Conservation (phyloP, 2,888 invertebrate species). For the Drosophila siamana region DNA sequence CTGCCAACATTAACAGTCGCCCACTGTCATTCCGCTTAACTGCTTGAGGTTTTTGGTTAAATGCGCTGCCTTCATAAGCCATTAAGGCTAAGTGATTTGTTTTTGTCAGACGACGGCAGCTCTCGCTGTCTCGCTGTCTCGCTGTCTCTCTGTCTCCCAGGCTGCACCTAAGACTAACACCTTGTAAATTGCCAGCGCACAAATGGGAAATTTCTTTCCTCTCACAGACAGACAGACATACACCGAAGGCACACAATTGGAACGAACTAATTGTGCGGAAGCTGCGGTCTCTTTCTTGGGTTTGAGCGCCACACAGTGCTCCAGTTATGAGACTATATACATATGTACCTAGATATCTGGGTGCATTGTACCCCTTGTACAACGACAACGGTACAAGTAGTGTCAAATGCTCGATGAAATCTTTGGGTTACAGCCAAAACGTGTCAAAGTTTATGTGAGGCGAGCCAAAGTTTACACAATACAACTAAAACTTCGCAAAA, state of each 20-base stretch:
- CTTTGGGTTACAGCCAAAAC: slow-evolving; percentile 33
- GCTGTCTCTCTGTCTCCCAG: background rate
- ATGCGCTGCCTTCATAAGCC: slow-evolving; percentile 81
- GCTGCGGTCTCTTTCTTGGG: slow-evolving; percentile 54
- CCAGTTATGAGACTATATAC: slow-evolving; percentile 51
- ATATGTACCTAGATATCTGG: slow-evolving; percentile 14
- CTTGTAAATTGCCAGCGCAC: slow-evolving; percentile 70
- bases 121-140: background rate
- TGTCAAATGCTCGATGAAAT: slow-evolving; percentile 65
- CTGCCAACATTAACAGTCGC: slow-evolving; percentile 26
- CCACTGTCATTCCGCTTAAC: slow-evolving; percentile 63
- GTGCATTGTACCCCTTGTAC: slow-evolving; percentile 19
- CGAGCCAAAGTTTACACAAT: slow-evolving; percentile 69
- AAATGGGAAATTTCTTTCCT: slow-evolving; percentile 27
- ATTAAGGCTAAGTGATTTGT: slow-evolving; percentile 84
- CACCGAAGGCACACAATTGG: slow-evolving; percentile 49
- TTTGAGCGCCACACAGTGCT: slow-evolving; percentile 46
- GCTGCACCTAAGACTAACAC: slow-evolving; percentile 64
- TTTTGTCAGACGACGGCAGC: slow-evolving; percentile 64
- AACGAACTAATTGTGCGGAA: slow-evolving; percentile 79
- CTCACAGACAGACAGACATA: slow-evolving; percentile 16
- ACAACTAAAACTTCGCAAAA: slow-evolving; percentile 61
- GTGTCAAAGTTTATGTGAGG: slow-evolving; percentile 70
- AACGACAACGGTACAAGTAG: slow-evolving; percentile 34
- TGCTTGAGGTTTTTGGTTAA: slow-evolving; percentile 82